These are phyloP conservation scores for Charadrius vociferus DNA, from an alignment of 2,113 vertebrate genomes.

Conservation along the genomic window DNA sequence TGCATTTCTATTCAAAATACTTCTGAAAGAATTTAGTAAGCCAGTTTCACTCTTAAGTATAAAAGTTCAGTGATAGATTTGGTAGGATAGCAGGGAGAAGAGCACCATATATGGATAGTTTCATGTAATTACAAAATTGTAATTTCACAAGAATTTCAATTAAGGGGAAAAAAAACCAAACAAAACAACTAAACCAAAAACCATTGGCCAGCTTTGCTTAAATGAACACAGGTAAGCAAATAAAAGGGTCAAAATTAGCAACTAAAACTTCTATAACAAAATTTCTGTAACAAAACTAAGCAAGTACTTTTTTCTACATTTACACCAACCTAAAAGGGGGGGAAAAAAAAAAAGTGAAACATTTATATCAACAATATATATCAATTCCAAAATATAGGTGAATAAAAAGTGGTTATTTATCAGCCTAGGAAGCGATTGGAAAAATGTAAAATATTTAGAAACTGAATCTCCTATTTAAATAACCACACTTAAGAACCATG, in stretches of 20 bases:
- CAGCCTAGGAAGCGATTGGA: accelerated
- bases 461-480: not conserved
- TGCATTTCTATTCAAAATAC: not conserved
- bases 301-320: not conserved
- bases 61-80: not conserved
- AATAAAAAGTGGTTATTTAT: not conserved
- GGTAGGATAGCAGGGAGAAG: not conserved
- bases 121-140: not conserved
- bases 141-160: not conserved
- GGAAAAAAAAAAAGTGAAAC: not conserved
- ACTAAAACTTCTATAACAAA: not conserved
- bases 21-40: not conserved
- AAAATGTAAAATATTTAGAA: not conserved
- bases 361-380: not conserved
- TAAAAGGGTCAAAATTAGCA: not conserved
- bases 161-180: not conserved
- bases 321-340: not conserved
- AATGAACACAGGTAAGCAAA: not conserved
- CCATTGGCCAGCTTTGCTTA: not conserved
- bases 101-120: not conserved
- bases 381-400: not conserved
- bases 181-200: not conserved
- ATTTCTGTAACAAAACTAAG: not conserved
- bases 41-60: not conserved
- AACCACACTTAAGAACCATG: not conserved